A percentile compares a stretch with the other conserved stretches of the same genome.
phyloP scores from a whole-genome alignment of 2,797 vertebrate genomes.

The Hapalemur alaotrensis region DNA sequence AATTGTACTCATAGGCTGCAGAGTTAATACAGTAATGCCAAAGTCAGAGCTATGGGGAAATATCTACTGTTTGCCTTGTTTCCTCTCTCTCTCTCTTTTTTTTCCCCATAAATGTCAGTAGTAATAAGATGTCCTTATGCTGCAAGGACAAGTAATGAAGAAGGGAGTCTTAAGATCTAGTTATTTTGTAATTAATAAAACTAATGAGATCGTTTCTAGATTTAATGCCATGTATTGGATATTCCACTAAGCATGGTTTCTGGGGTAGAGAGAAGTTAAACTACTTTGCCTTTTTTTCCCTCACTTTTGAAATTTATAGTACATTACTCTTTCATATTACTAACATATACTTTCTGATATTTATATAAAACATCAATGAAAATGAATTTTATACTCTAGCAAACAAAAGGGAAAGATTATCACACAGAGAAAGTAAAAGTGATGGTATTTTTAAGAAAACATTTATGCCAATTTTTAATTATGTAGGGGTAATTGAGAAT shows the following conservation, averaged over 20 bases:
- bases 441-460: neutral
- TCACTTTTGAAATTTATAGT: neutral
- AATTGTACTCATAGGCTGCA: neutral
- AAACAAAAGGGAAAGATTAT: neutral
- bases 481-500: neutral
- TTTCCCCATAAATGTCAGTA: neutral
- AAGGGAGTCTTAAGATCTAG: neutral
- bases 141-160: neutral
- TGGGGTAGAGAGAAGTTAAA: neutral
- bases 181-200: constrained; percentile 11
- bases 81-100: neutral
- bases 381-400: neutral
- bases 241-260: neutral
- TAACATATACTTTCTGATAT: neutral
- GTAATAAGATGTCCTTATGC: neutral
- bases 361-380: neutral
- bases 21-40: neutral
- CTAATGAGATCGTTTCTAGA: neutral
- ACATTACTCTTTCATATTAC: neutral
- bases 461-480: neutral
- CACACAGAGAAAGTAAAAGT: neutral
- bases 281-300: neutral
- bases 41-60: neutral
- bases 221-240: neutral
- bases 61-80: neutral